These are phyloP conservation scores for Agrenia bidenticulata DNA, from an alignment of 2,888 invertebrate genomes.

Conservation along the genomic window DNA sequence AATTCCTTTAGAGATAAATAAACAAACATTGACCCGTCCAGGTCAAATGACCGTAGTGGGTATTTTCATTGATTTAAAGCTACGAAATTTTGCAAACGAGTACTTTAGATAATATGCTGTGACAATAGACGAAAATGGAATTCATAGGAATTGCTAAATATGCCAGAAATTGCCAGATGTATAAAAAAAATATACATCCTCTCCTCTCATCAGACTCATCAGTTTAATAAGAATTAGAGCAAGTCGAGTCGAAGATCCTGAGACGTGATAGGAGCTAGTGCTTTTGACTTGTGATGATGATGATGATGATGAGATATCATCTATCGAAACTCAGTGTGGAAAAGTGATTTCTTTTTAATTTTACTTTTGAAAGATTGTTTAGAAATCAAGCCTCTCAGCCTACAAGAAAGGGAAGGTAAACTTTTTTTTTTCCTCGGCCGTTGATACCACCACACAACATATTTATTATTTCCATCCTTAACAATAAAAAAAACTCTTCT, in stretches of 20 bases:
- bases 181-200: too few relatives aligned
- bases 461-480: background rate
- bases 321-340: conserved; percentile 5
- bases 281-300: background rate
- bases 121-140: too few relatives aligned
- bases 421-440: background rate
- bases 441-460: conserved; percentile 5
- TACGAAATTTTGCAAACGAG: too few relatives aligned
- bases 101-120: too few relatives aligned
- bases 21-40: too few relatives aligned
- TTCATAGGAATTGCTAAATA: too few relatives aligned
- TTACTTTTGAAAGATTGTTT: conserved; percentile 10
- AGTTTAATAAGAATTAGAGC: conserved; percentile 3
- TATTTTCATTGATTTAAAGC: too few relatives aligned
- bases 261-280: background rate
- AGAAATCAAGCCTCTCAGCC: conserved; percentile 9
- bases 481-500: too few relatives aligned
- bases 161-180: too few relatives aligned
- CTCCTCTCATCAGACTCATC: too few relatives aligned
- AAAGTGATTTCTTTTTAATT: conserved; percentile 12
- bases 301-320: conserved; percentile 7
- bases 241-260: conserved; percentile 2
- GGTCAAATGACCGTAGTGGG: too few relatives aligned
- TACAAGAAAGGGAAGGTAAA: conserved; percentile 5
- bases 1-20: too few relatives aligned